Conservation (phyloP, 2,888 invertebrate genomes). For the Arrhopalites spinosus region DNA sequence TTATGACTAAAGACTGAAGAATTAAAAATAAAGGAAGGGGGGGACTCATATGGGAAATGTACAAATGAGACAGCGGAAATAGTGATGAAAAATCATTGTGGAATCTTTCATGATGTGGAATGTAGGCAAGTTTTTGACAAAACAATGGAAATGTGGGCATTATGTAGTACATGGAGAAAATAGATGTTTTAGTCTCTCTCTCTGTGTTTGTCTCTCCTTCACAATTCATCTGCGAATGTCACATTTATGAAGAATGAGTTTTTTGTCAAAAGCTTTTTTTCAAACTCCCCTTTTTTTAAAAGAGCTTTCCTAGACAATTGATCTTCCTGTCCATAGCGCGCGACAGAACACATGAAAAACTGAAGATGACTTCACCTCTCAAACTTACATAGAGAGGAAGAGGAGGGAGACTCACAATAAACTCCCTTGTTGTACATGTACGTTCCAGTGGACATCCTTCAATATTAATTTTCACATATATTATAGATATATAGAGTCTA, state of each 20-base stretch:
- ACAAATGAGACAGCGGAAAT: no score
- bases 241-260: constrained; percentile 35
- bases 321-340: constrained; percentile 35
- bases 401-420: no score
- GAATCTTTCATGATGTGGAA: not conserved
- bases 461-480: not conserved
- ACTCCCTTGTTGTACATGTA: not conserved
- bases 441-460: not conserved
- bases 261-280: constrained; percentile 35
- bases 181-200: not conserved
- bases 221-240: constrained; percentile 35
- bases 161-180: not conserved
- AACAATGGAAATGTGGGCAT: no score
- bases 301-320: constrained; percentile 33
- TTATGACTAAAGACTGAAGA: no score
- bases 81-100: no score
- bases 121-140: no score
- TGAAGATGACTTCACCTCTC: constrained; percentile 27
- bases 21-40: no score
- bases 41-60: no score
- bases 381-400: not conserved
- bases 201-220: not conserved
- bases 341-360: constrained; percentile 20
- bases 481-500: not conserved
- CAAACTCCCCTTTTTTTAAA: constrained; percentile 27